Conservation (phyloP, 2,113 vertebrate genomes). For the Plectropomus leopardus region DNA sequence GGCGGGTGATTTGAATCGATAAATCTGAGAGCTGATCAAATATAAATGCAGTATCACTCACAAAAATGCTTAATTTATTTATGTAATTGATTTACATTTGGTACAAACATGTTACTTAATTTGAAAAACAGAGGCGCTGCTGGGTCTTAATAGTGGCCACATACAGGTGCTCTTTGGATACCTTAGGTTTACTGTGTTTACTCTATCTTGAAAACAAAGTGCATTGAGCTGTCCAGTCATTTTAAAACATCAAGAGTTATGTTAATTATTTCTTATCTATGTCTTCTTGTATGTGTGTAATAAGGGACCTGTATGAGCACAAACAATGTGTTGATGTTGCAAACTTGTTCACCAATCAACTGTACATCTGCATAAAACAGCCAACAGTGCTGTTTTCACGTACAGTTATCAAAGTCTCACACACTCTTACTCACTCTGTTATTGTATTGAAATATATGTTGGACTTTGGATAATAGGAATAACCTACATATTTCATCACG, state of each 20-base stretch:
- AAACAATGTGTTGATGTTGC: neutral
- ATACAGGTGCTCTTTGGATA: too few species aligned
- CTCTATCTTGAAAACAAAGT: too few species aligned
- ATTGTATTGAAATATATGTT: conserved; percentile 65
- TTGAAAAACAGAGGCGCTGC: too few species aligned
- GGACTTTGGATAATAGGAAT: conserved; percentile 71
- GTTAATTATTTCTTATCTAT: neutral
- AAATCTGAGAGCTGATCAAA: neutral
- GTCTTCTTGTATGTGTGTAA: neutral
- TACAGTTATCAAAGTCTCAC: conserved; percentile 17
- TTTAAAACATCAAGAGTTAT: conserved; percentile 6
- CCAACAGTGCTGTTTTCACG: conserved; percentile 4
- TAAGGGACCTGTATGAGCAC: neutral
- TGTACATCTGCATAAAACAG: conserved; percentile 2
- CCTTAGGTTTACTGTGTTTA: too few species aligned
- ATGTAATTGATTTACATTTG: too few species aligned
- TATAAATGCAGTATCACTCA: too few species aligned
- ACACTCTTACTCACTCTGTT: conserved; percentile 48
- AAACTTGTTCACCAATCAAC: neutral
- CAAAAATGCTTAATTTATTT: too few species aligned
- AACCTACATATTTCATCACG: conserved; percentile 69
- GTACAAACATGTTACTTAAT: too few species aligned
- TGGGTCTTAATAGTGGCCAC: too few species aligned
- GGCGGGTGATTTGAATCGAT: neutral
- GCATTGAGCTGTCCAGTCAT: neutral